Base-by-base conservation (phyloP, 2,888 invertebrate genomes). In the Lepidochrysops patricia region DNA sequence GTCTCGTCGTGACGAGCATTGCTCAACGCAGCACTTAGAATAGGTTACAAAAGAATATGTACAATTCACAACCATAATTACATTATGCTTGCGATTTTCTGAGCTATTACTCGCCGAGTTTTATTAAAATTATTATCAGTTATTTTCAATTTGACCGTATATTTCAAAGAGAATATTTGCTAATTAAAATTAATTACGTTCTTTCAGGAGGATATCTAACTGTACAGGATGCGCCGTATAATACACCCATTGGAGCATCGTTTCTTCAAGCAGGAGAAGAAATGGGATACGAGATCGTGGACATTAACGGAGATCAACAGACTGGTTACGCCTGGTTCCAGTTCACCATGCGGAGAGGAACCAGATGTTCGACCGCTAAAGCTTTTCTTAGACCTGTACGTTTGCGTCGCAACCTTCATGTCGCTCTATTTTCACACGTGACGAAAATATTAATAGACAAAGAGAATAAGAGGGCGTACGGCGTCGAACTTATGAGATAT, bases 191-290 rank as follows among this genome's bases (percentile, higher is more conserved):
- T 52, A 32, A 48, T 26, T 15, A 50, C 56, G 6, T 54, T 23
- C 63, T 86, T 89, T 54, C 81, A 93, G 95, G 95, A 27, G 95
- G 95, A 5, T 94, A 93, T 70, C 82, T 94, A 62, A 94, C 95
- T 0, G 92, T 95, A 0, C 94, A 95, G 83, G 95, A 95, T 70
- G 82, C 93, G 0, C 95, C 95, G 0, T 95, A 93, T 85, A 92
- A 94, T 73, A 96, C 96, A 0, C 97, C 97, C 0, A 80, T 97
- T 35, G 96, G 96, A 0, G 91, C 94, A 0, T 96, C 96, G 0
- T 95, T 97, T 70, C 81, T 97, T 0, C 95, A 97, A 87, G 97
- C 96, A 0, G 97, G 95, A n/a, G 93, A 96, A 76, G 97, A 97
- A 80, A 95, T 96, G 94, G 97, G 97, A 25, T 97, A 97, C 81